These are phyloP conservation scores for Ephestia elutella DNA, from an alignment of 1,140 invertebrate genomes.

Conservation along the genomic window DNA sequence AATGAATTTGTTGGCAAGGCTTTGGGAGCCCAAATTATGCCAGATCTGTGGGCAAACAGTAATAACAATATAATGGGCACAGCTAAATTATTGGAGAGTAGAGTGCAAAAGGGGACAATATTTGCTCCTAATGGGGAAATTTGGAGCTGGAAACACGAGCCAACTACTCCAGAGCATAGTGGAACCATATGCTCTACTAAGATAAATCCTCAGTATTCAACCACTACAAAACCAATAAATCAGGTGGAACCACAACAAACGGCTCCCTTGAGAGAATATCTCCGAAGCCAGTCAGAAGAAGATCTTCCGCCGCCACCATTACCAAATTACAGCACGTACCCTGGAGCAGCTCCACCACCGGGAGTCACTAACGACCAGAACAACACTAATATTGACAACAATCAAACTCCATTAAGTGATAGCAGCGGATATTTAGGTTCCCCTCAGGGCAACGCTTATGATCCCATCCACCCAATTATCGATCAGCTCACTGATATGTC, in stretches of 20 bases:
- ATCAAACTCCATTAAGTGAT: constrained; percentile 29
- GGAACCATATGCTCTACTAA: constrained; percentile 65
- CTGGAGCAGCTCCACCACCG: constrained; percentile 35
- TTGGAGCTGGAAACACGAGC: constrained; percentile 72
- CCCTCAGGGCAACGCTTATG: constrained; percentile 24
- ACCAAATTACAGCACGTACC: constrained; percentile 71
- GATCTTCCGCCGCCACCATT: constrained; percentile 59
- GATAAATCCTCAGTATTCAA: constrained; percentile 65
- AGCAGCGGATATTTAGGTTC: constrained; percentile 31
- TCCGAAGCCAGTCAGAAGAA: constrained; percentile 55
- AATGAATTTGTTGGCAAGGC: constrained; percentile 71
- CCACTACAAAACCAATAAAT: constrained; percentile 57
- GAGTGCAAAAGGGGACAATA: constrained; percentile 70
- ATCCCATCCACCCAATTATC: constrained; percentile 49
- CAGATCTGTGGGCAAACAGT: constrained; percentile 49
- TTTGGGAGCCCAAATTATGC: constrained; percentile 68
- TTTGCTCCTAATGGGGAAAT: constrained; percentile 73
- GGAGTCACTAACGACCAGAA: constrained; percentile 31
- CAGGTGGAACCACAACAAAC: constrained; percentile 67
- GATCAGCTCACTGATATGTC: constrained; percentile 56
- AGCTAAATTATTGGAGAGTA: constrained; percentile 56
- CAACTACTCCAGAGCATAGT: constrained; percentile 58
- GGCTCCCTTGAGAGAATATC: constrained; percentile 58
- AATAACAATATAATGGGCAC: constrained; percentile 67
- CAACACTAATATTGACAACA: constrained; percentile 31